Evolutionary conservation across 2,888 invertebrate genomes (phyloP), one percentile per base, ranked within the genome.

Genomic region (Oscheius sp.): DNA sequence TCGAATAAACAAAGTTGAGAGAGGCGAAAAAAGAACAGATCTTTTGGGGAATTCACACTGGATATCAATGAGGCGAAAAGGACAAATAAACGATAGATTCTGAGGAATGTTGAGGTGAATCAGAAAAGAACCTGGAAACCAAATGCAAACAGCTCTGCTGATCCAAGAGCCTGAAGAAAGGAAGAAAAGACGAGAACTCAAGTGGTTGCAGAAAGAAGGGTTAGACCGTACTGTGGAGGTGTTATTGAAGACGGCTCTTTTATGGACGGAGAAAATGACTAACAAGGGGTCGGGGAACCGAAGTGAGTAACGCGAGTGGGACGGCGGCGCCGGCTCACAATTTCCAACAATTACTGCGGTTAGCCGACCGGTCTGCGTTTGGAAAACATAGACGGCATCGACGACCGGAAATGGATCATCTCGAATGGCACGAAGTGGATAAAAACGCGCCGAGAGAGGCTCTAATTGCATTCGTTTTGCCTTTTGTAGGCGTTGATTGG

Each of bases 311-410:
- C 23, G 15, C 53, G 53, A 20, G 53, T 53, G 33, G 53, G 42
- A 17, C 25, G 61, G 17, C 61, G 61, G 15, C 61, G 42, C 39
- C 31, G 55, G 61, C 61, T 61, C 61, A 61, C 61, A 61, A 61
- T 61, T 61, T 45, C 61, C 45, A 45, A 61, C 61, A 61, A 61
- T 61, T 61, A 61, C 61, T 61, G 61, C 61, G 61, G n/a, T 61
- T 61, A 61, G 61, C 61, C 61, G 61, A 61, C 61, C 61, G 61
- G 61, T 61, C 61, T 25, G 12, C 6, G 39, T 39, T 15, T 23
- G 10, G 45, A 45, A 45, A 61, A 61, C 42, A n/a, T n/a, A 61
- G 45, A 42, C 55, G 55, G 25, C 33, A 55, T 17, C n/a, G n/a
- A 8, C 8, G 45, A 27, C 31, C 45, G 45, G 45, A 61, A 57